Conservation (phyloP, 2,888 invertebrate species). For the Metacarcinus magister region DNA sequence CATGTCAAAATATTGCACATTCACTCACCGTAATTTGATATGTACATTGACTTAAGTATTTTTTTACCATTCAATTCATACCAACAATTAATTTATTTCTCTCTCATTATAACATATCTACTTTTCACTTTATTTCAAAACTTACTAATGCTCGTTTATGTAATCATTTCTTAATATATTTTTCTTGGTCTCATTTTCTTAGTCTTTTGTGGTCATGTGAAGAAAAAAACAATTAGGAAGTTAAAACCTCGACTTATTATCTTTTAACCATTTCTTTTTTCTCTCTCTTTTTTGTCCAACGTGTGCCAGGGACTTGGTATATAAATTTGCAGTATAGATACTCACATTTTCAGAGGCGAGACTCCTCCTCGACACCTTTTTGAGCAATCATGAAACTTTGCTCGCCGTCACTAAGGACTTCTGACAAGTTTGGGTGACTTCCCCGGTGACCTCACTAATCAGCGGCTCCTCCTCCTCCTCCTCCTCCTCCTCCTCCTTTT, state of each 20-base stretch:
- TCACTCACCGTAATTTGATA: background rate
- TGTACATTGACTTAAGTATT: background rate
- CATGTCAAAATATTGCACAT: background rate
- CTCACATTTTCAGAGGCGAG: slow-evolving; percentile 16
- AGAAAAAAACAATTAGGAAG: background rate
- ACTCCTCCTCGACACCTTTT: slow-evolving; percentile 45
- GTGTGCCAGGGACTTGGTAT: background rate
- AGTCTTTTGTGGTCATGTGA: background rate
- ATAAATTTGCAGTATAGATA: slow-evolving; percentile 39
- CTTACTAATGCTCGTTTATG: background rate
- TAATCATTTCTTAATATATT: background rate
- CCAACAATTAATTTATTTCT: background rate
- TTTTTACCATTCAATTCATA: background rate
- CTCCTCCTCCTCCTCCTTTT: background rate
- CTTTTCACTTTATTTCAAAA: background rate
- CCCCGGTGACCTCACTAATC: slow-evolving; percentile 49
- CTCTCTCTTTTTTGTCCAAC: background rate
- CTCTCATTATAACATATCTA: background rate
- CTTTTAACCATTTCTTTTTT: background rate
- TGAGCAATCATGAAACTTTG: slow-evolving; percentile 45
- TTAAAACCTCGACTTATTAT: background rate
- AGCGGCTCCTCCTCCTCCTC: background rate
- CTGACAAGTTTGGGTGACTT: slow-evolving; percentile 28
- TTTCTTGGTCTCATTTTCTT: background rate
- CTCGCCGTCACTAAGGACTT: slow-evolving; percentile 32